Conservation (phyloP, 2,797 vertebrate species). For the Aldrovandia affinis region DNA sequence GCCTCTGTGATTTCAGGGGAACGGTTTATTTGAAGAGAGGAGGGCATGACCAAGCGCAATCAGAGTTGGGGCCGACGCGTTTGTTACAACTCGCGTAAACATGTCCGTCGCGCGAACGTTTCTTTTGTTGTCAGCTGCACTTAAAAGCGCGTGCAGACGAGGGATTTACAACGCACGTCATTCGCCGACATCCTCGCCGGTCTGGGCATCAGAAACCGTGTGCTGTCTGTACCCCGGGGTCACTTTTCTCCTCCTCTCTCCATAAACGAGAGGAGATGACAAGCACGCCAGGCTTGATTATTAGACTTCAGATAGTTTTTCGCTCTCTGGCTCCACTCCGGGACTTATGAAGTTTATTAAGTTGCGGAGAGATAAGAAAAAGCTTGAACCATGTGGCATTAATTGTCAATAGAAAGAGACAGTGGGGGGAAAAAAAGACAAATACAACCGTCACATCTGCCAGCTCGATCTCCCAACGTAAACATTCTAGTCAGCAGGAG, state of each 20-base stretch:
- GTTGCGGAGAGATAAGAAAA: not conserved
- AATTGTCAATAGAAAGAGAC: constrained; percentile 11
- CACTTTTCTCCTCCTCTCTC: not conserved
- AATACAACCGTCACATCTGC: not conserved
- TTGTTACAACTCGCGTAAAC: not conserved
- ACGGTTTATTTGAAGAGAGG: not conserved
- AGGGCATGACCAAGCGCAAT: not conserved
- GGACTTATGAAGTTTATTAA: constrained; percentile 8
- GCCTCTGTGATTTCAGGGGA: not conserved
- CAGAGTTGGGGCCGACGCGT: not conserved
- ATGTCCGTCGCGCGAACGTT: not conserved
- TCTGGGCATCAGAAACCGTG: not conserved
- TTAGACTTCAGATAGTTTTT: constrained; percentile 15
- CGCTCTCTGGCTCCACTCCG: not conserved
- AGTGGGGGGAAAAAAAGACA: not conserved
- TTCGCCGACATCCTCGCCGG: not conserved
- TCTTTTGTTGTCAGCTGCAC: not conserved
- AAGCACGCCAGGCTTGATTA: not conserved
- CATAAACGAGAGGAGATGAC: not conserved
- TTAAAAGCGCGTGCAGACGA: not conserved
- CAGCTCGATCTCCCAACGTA: not conserved
- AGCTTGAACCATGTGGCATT: constrained; percentile 18
- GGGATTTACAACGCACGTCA: not conserved
- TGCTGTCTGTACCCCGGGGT: not conserved
- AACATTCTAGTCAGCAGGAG: constrained; percentile 19